A percentile compares a stretch with the other conserved stretches of the same genome.
phyloP scores from a whole-genome alignment of 37 sponge, comb jelly and placozoan genomes.

The Aphrocallistes beatrix region DNA sequence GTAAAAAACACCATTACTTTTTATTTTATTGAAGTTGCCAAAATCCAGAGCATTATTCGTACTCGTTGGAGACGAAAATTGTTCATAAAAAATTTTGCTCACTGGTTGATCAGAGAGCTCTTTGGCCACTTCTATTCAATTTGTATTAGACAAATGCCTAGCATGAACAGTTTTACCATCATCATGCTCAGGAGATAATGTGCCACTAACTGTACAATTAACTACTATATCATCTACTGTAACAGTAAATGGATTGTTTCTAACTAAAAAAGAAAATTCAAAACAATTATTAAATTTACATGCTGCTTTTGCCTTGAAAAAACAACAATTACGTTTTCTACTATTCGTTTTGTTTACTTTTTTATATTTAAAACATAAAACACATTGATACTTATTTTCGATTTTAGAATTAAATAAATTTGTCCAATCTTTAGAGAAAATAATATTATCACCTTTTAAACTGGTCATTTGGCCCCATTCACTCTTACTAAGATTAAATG shows the following conservation, averaged over 20 bases:
- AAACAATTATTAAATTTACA: background rate
- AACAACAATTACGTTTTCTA: background rate
- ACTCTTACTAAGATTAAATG: background rate
- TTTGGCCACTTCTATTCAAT: background rate
- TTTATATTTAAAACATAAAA: background rate
- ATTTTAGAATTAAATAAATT: conserved; percentile 4
- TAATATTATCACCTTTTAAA: background rate
- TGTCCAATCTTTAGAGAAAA: conserved; percentile 12
- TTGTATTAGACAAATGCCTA: background rate
- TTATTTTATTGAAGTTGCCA: background rate
- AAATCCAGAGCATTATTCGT: background rate
- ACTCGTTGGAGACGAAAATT: background rate
- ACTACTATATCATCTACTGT: background rate
- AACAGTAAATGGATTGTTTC: background rate
- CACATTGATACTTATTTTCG: background rate
- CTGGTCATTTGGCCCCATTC: background rate
- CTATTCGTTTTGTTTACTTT: background rate
- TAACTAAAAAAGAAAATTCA: background rate
- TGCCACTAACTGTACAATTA: background rate
- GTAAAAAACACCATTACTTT: background rate
- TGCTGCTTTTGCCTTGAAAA: background rate
- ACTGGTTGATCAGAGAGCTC: background rate
- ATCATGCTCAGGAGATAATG: background rate
- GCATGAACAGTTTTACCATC: background rate
- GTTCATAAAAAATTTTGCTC: background rate